Evolutionary conservation across 1,140 invertebrate species (phyloP), one percentile per base, ranked within the genome.

Genomic region (Ruditapes philippinarum): DNA sequence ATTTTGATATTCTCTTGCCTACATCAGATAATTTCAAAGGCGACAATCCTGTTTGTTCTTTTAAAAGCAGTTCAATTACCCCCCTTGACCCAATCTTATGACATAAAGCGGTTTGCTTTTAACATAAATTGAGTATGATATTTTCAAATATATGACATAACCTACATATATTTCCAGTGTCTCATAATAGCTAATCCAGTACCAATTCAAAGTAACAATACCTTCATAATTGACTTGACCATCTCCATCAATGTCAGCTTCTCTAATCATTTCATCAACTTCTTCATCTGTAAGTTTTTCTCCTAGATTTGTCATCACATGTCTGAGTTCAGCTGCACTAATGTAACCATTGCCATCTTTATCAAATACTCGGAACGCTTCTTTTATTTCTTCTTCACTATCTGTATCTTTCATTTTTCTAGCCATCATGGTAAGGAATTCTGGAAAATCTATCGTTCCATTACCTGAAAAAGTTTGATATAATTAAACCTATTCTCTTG

Each of bases 391-490:
- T 96, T 99, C 99, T 97, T 99, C 99, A 96, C 98, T 99, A 96
- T 99, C 99, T 90, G 98, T 99, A 96, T 99, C 99, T 96, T 99
- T 99, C 98, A 99, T 99, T 97, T 99, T 99, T 95, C 98, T 97
- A 40, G 98, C 98, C 98, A 99, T 99, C 98, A 99, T 98, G 95
- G 98, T 97, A 51, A 98, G 95, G 94, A 97, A 99, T 96, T 99
- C 98, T 95, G 98, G 98, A 96, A 99, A 99, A 96, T 99, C 99
- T 96, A 99, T 99, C 94, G 99, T 99, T 93, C 99, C 99, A 96
- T 99, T 99, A 94, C 98, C 98, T 99, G 96, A 25, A 62, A 81
- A 81, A n/a, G n/a, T n/a, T n/a, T n/a, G n/a, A n/a, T n/a, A n/a
- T n/a, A n/a, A n/a, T n/a, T n/a, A n/a, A n/a, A n/a, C n/a, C n/a